Evolutionary conservation across 2,797 vertebrate genomes (phyloP).

Genomic region (Discoglossus pictus): DNA sequence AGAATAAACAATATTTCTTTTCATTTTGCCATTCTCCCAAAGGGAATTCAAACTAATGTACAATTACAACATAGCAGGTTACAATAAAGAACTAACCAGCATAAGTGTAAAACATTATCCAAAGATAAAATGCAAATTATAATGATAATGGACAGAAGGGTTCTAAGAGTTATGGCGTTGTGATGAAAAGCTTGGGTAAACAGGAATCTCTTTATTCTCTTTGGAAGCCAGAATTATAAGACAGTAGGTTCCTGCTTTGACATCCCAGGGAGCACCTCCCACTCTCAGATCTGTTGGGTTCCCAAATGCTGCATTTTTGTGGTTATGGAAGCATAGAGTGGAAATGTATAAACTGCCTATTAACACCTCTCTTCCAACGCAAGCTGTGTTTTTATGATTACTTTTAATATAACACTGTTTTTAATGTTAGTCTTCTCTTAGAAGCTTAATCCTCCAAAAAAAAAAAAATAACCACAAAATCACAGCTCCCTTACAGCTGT

Average conservation of each 20-base stretch:
- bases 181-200: no score
- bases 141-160: no score
- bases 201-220: no score
- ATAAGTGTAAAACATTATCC: no score
- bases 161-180: no score
- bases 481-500: constrained; percentile 31
- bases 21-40: no score
- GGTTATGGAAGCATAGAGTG: constrained; percentile 39
- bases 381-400: constrained; percentile 40
- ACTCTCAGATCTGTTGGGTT: constrained; percentile 18
- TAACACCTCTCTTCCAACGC: constrained; percentile 40
- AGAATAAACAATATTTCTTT: no score
- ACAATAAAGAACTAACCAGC: no score
- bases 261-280: constrained; percentile 2
- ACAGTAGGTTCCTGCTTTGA: constrained; percentile 20
- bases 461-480: constrained; percentile 42
- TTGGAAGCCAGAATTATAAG: no score
- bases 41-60: no score
- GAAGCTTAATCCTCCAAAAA: constrained; percentile 43
- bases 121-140: no score
- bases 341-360: constrained; percentile 49
- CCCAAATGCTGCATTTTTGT: constrained; percentile 41
- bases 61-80: no score
- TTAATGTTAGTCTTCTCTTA: constrained; percentile 41
- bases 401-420: constrained; percentile 42